phyloP scores from a whole-genome alignment of 2,797 vertebrate genomes.

The Todus mexicanus region DNA sequence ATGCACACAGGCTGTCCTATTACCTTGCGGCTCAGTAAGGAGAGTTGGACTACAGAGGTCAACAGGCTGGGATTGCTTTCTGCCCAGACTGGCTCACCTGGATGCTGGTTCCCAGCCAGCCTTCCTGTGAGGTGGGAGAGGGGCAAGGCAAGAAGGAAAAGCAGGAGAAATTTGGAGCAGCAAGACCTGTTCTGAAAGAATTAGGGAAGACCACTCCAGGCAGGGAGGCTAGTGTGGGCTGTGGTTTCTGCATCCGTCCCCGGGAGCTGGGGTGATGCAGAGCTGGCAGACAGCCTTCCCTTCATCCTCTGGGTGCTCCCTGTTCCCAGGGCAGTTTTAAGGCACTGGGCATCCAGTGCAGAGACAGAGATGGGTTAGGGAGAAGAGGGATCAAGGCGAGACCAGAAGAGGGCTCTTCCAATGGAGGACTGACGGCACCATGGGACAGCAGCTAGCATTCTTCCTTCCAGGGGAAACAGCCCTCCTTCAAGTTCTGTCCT shows the following conservation, averaged over 20 bases:
- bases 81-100: constrained; percentile 21
- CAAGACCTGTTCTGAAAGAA: constrained; percentile 8
- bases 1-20: background rate
- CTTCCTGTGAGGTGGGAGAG: background rate
- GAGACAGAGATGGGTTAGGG: background rate
- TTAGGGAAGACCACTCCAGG: background rate
- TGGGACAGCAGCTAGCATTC: background rate
- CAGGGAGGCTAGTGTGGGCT: background rate
- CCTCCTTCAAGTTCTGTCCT: background rate
- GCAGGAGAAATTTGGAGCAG: background rate
- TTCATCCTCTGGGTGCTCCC: background rate
- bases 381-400: background rate
- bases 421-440: rapidly evolving
- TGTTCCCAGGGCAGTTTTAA: background rate
- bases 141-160: background rate
- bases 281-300: background rate
- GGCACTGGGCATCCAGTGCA: background rate
- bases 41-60: background rate
- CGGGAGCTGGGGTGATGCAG: background rate
- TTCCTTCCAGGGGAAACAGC: background rate
- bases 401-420: background rate
- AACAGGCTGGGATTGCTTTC: background rate
- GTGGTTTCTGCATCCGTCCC: background rate
- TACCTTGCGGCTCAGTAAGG: background rate
- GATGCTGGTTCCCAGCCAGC: background rate